These are phyloP conservation scores for Spea hammondii DNA, from an alignment of 2,797 vertebrate species.

Conservation along the genomic window DNA sequence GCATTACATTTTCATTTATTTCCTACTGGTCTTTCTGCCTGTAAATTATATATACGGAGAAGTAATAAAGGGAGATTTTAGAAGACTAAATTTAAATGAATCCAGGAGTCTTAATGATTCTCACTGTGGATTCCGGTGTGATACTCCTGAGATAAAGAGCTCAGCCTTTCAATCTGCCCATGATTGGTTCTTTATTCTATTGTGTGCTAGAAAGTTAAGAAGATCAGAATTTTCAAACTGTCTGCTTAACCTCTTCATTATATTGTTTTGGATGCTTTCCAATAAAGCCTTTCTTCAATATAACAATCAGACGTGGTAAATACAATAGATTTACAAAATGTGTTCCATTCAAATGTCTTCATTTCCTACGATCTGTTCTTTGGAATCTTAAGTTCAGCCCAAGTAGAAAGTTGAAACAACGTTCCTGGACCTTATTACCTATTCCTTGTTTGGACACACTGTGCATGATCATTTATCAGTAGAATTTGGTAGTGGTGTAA, in stretches of 20 bases:
- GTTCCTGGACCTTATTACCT: no score
- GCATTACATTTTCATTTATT: slow-evolving; percentile 31
- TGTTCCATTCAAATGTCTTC: background rate
- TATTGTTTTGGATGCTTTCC: no score
- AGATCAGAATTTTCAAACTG: background rate
- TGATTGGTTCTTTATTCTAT: background rate
- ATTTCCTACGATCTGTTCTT: background rate
- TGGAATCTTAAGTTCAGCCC: no score
- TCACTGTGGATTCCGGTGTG: background rate
- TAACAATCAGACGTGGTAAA: background rate
- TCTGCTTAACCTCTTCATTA: slow-evolving; percentile 4
- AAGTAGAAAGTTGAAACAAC: no score
- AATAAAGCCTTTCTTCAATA: no score
- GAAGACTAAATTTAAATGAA: slow-evolving; percentile 1
- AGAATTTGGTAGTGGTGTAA: no score
- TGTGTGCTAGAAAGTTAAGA: background rate
- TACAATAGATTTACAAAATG: background rate
- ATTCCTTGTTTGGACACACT: no score
- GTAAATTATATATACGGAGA: slow-evolving; percentile 15
- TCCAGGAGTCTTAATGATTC: slow-evolving; percentile 20
- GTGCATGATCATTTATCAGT: no score
- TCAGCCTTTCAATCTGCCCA: background rate
- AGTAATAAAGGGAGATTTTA: background rate
- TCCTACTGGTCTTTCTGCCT: slow-evolving; percentile 1
- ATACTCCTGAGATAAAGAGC: background rate